Base-by-base conservation (phyloP, 2,888 invertebrate genomes). In the Erynnis tages region DNA sequence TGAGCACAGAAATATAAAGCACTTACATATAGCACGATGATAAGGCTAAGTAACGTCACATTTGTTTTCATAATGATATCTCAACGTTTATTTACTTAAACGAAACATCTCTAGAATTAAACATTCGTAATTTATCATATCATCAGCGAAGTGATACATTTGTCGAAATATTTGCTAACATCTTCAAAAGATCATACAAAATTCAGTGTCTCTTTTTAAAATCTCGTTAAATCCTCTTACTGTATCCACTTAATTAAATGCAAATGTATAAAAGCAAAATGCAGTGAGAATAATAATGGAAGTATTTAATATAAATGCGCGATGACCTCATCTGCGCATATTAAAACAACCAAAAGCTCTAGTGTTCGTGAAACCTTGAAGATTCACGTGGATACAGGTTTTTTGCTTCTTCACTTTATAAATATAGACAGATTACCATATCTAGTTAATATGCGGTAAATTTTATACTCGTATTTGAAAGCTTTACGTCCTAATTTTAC, bases 41-140 rank as follows among this genome's bases (percentile, higher is more conserved):
- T 35, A 29, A 10, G 21, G 38, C 25, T 38, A 34, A 48, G 49
- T 32, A 55, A 55, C 40, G 46, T 30, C 32, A 45, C 7, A 17
- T 38, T 38, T 40, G 40, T 46, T 53, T 44, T 45, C 25, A 27
- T 46, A 34, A 45, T 27, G 43, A 38, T 40, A 49, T 41, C 16
- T 21, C 30, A 14, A 47, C 19, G 13, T 16, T 11, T 49, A 34
- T 34, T 19, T 38, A 14, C 30, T 35, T 10, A 50, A 27, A 34
- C 30, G 23, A 23, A 43, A 14, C 10, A 25, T 5, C 19, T 10
- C 10, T 10, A 11, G 10, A 10, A n/a, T n/a, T 8, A 23, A 2
- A 25, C 4, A 34, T 17, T 34, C 17, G 4, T 21, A 19, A 10
- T 37, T 19, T n/a, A n/a, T n/a, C n/a, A n/a, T n/a, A n/a, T n/a